Evolutionary conservation across 2,113 vertebrate species (phyloP).

Genomic region (Nyctibius bracteatus): DNA sequence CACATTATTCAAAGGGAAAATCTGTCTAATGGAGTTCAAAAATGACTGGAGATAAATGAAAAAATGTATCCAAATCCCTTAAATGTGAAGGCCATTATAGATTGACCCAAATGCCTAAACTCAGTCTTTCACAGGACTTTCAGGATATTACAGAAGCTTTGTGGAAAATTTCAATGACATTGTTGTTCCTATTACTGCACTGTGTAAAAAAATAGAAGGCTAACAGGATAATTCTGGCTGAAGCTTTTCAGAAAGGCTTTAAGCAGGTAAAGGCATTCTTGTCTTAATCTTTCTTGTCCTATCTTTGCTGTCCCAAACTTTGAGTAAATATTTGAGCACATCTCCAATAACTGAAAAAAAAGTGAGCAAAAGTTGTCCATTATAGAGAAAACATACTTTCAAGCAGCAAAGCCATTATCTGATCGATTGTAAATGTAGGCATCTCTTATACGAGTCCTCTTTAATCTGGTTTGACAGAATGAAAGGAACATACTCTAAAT

Average conservation of each 20-base stretch:
- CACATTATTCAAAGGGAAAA: not conserved
- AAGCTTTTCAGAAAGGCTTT: not conserved
- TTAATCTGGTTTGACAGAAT: conserved; percentile 11
- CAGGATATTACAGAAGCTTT: not conserved
- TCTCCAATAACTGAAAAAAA: not conserved
- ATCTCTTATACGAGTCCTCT: not conserved
- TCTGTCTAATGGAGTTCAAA: not conserved
- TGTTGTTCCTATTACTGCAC: not conserved
- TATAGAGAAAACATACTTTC: not conserved
- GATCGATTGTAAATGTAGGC: not conserved
- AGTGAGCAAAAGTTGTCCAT: not conserved
- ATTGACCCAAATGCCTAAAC: not conserved
- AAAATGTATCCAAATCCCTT: not conserved
- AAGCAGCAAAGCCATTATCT: not conserved
- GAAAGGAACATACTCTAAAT: not conserved
- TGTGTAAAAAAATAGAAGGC: not conserved
- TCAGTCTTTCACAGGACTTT: not conserved
- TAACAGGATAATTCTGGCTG: not conserved
- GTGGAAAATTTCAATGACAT: not conserved
- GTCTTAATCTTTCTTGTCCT: not conserved
- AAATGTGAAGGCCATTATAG: not conserved
- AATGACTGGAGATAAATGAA: not conserved
- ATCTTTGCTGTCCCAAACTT: not conserved
- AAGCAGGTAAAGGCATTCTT: not conserved
- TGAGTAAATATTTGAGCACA: not conserved